Evolutionary conservation across 2,888 invertebrate species (phyloP), one percentile per base, ranked within the genome.

Genomic region (Oligia fasciuncula): DNA sequence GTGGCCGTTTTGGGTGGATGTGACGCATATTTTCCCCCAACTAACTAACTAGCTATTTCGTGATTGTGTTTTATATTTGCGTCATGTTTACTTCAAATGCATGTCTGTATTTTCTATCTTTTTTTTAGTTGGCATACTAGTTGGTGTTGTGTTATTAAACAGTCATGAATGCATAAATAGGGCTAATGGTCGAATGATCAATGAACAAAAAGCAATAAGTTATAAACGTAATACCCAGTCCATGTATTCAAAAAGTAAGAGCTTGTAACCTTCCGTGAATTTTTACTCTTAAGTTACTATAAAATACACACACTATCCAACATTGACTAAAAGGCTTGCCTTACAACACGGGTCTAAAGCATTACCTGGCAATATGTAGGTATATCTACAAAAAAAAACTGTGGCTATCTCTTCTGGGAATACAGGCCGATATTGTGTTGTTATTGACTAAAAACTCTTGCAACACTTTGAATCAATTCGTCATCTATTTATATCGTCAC

Each of bases 401-500:
- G 8, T 49, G 14, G 11, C 13, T 43, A 19, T 43, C 6, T 46
- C 14, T n/a, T 46, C 13, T 17, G 19, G 23, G 14, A 80, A 35
- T 43, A 29, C 49, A 17, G 13, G 2, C 1, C 60, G 40, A 43
- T 57, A 35, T 54, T 17, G 29, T 43, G 35, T 63, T 46, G 46
- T 23, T 57, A 9, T 62, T 60, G 0, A 49, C 13, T 60, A 49
- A 63, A 68, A 68, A 19, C n/a, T n/a, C 17, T 49, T 17, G n/a
- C 40, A 23, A 43, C 8, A 57, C 68, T 57, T 19, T 46, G 11
- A 51, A 68, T 35, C 54, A 72, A 81, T 46, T 65, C 60, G n/a
- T 65, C 72, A 46, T 43, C 19, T 80, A 74, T 85, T 73, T 63
- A 49, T n/a, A 63, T 67, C 35, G 49, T 43, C 51, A 29, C 19